Evolutionary conservation across 2,888 invertebrate species (phyloP).

Genomic region (Metellina segmentata): DNA sequence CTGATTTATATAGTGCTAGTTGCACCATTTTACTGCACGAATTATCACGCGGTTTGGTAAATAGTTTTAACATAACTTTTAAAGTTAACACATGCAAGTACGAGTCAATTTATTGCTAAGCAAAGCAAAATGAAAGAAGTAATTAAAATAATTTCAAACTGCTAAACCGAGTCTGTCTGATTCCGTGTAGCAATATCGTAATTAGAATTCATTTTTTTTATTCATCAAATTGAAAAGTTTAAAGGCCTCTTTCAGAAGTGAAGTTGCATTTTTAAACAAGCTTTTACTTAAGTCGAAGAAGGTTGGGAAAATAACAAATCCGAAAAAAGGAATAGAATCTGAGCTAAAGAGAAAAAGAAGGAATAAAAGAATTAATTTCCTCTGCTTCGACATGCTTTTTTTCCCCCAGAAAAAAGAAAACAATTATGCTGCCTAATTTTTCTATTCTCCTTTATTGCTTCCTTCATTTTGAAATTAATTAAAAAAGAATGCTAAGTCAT

Average conservation of each 20-base stretch:
- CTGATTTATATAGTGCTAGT: too few species aligned
- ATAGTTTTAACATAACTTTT: too few species aligned
- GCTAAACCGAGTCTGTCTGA: background rate
- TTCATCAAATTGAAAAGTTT: background rate
- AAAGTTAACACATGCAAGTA: too few species aligned
- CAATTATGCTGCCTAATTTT: constrained; percentile 31
- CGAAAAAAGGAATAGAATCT: background rate
- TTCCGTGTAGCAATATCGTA: background rate
- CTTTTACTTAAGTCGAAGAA: background rate
- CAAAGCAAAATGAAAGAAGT: too few species aligned
- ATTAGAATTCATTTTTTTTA: background rate
- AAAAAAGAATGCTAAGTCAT: constrained; percentile 53
- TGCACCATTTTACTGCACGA: too few species aligned
- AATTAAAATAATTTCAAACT: background rate
- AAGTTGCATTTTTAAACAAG: constrained; percentile 1
- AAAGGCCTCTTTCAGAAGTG: background rate
- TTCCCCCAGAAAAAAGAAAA: background rate
- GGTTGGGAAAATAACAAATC: background rate
- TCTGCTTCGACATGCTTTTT: background rate
- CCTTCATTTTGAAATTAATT: constrained; percentile 61
- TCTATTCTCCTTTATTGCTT: constrained; percentile 40
- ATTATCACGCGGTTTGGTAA: too few species aligned
- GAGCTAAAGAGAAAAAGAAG: constrained; percentile 1
- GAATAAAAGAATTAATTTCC: constrained; percentile 4
- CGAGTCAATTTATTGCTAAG: too few species aligned